phyloP scores from a whole-genome alignment of 2,888 invertebrate species.

The Macrosoma leucophasiata region DNA sequence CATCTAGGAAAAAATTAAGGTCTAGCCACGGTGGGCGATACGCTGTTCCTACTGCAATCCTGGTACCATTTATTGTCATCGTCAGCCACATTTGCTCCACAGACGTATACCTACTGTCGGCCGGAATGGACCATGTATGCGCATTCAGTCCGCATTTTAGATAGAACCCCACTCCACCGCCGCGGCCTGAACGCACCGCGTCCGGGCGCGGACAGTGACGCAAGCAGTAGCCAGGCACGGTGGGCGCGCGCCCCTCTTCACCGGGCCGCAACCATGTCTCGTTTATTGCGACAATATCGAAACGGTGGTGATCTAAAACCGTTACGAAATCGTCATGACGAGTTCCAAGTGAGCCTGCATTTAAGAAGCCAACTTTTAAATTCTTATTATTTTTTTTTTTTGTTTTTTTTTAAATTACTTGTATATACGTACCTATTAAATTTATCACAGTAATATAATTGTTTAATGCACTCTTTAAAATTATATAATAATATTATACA shows the following conservation, averaged over 20 bases:
- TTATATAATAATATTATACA: too few relatives aligned
- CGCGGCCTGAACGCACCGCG: slow-evolving; percentile 5
- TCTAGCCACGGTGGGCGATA: slow-evolving; percentile 18
- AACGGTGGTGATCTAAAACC: slow-evolving; percentile 1
- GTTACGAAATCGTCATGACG: slow-evolving; percentile 9
- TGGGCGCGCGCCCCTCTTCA: slow-evolving; percentile 11
- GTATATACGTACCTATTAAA: too few relatives aligned
- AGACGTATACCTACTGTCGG: not conserved
- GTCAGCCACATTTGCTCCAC: slow-evolving; percentile 22
- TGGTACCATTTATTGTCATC: slow-evolving; percentile 4
- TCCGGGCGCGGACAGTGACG: slow-evolving; percentile 6
- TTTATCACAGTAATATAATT: too few relatives aligned
- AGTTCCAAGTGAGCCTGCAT: slow-evolving; percentile 7
- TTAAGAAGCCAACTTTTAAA: slow-evolving; percentile 7
- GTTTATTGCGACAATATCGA: slow-evolving; percentile 15
- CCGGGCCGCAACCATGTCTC: slow-evolving; percentile 15
- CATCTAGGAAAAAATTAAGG: slow-evolving; percentile 18
- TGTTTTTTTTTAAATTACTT: too few relatives aligned
- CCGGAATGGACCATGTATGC: not conserved
- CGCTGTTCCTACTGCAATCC: slow-evolving; percentile 7
- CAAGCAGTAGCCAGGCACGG: slow-evolving; percentile 8
- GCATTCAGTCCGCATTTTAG: slow-evolving; percentile 1
- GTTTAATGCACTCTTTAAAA: too few relatives aligned
- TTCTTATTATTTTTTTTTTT: too few relatives aligned
- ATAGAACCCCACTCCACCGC: slow-evolving; percentile 15